Base-by-base conservation (phyloP, 2,113 vertebrate genomes). In the Scolopax mira region DNA sequence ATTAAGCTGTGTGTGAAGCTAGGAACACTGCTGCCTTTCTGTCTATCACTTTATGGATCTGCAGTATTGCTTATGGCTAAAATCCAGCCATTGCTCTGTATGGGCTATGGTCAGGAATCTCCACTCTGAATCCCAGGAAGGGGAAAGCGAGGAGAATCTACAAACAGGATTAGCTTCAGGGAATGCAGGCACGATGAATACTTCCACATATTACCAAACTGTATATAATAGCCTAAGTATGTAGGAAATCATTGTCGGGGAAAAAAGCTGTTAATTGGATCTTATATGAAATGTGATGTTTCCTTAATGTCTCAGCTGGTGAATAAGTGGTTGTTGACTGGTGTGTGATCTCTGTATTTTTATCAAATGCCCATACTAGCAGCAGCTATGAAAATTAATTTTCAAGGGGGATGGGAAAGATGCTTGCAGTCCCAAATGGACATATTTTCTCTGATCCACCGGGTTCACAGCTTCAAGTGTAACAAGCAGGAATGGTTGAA, bases 131-230 rank as follows among this genome's bases (percentile, higher is more conserved):
- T 69, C 89, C 88, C 55, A 44, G 75, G 79, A 71, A 81, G 65
- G 72, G 64, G 82, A 89, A 88, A 90, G 93, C 8, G 69, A 95
- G 83, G 82, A 96, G 88, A 96, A 96, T 95, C 77, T 88, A 24
- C 94, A 94, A 94, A 96, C 88, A 90, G 93, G 96, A 95, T 95
- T 96, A 95, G 83, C 58, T 88, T 90, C 65, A 65, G 80, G 77
- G 80, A 94, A 90, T 81, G 79, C 79, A 78, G 80, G 91, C 11
- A 0, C 86, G 90, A 67, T 95, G 92, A 95, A 93, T 93, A 55
- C 94, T 92, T 84, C 82, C 78, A 75, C 80, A 33, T 84, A 92
- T 86, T 93, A 90, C 44, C 44, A 80, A 87, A 93, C 79, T 85
- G 73, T 75, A 46, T 42, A 90, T 75, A 89, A 96, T 79, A 86